These are phyloP conservation scores for Rhynchonycteris naso DNA, from an alignment of 2,797 vertebrate species.

Conservation along the genomic window DNA sequence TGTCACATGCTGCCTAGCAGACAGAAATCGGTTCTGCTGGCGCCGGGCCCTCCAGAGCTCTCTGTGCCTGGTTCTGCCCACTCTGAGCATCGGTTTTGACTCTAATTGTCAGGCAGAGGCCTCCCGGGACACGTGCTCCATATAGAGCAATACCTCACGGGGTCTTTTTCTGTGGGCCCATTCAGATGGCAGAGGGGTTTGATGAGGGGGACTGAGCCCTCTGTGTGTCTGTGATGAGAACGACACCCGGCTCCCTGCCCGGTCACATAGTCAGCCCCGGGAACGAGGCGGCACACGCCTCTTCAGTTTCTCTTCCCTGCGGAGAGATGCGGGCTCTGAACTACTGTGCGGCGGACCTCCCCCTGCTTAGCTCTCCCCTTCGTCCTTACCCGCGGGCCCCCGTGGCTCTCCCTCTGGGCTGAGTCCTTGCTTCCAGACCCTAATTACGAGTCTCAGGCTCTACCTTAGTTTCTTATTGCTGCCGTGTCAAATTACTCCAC, in stretches of 20 bases:
- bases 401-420: not conserved
- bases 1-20: fast-evolving
- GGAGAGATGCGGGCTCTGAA: not conserved
- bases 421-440: not conserved
- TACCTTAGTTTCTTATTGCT: not conserved
- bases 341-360: fast-evolving
- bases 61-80: not conserved
- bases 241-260: not conserved
- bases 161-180: not conserved
- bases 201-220: not conserved
- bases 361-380: not conserved
- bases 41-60: not conserved
- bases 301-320: not conserved
- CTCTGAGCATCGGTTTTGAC: not conserved
- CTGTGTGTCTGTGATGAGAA: not conserved
- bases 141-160: not conserved
- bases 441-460: not conserved
- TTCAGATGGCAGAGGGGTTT: not conserved
- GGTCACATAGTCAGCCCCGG: not conserved
- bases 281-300: fast-evolving
- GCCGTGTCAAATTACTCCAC: not conserved
- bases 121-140: not conserved
- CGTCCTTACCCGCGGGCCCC: not conserved
- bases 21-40: not conserved
- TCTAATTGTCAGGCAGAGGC: not conserved